A percentile compares a stretch with the other conserved stretches of the same genome.
Conservation (phyloP, 2,888 invertebrate genomes). For the Penaeus monodon region DNA sequence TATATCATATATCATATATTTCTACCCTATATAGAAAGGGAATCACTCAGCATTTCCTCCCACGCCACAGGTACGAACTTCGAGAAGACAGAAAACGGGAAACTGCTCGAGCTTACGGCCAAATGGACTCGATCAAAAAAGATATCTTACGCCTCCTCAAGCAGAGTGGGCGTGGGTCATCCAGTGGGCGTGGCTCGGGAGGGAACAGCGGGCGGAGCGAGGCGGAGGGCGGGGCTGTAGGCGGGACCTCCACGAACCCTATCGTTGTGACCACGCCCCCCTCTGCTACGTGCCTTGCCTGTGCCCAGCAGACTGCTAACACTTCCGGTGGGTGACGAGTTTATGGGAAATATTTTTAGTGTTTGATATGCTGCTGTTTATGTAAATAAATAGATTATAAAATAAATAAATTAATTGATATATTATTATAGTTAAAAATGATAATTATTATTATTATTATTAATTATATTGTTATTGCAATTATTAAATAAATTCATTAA, state of each 20-base stretch:
- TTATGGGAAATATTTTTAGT: too few relatives aligned
- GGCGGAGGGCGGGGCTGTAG: constrained; percentile 6
- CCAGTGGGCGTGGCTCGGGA: neutral
- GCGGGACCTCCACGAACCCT: neutral
- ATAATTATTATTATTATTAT: too few relatives aligned
- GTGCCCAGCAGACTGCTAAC: neutral
- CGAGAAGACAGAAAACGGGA: constrained; percentile 73
- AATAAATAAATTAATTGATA: too few relatives aligned
- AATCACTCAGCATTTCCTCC: neutral
- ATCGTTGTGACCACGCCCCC: neutral
- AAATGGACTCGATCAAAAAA: constrained; percentile 72
- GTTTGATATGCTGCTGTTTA: too few relatives aligned
- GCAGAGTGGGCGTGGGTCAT: constrained; percentile 27
- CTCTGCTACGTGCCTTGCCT: neutral
- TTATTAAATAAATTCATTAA: too few relatives aligned
- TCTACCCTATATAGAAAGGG: too few relatives aligned
- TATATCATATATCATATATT: too few relatives aligned
- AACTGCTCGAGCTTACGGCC: constrained; percentile 70
- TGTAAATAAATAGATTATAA: too few relatives aligned
- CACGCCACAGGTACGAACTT: constrained; percentile 71
- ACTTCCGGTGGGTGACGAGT: neutral
- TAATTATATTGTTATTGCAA: too few relatives aligned
- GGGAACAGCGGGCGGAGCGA: neutral
- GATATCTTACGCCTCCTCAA: constrained; percentile 69
- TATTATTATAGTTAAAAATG: too few relatives aligned